Evolutionary conservation across 2,888 invertebrate genomes (phyloP), one percentile per base, ranked within the genome.

Genomic region (Amphipyra tragopoginis): DNA sequence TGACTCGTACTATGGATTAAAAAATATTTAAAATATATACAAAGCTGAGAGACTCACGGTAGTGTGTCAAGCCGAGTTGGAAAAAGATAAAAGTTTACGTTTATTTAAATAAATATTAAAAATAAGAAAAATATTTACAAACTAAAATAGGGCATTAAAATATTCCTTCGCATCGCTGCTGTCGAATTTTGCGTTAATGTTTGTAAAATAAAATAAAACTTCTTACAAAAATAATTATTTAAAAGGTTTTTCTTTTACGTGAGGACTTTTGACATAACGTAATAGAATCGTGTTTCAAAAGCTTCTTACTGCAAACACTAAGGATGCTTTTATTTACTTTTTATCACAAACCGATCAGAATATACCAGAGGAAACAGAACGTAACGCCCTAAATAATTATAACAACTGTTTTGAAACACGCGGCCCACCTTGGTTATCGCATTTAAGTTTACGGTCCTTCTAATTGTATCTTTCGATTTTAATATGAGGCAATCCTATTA

Each of bases 331-430:
- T 77, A 74, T 74, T 62, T 62, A 62, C 45, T 65, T 72, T 79
- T 81, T 83, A 86, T 85, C 83, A 78, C 72, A 74, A 80, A 81
- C 77, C 79, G 83, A 87, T 86, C 85, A 82, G 81, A 87, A 65
- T 65, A 47, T 86, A 87, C 83, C 75, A 68, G 80, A 82, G 85
- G 83, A 84, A 90, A 85, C 87, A 83, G 86, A 89, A 85, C 86
- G 86, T 84, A 86, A 82, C 89, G 91, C 84, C 90, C 92, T 90
- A 93, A 91, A 91, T 91, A n/a, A n/a, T n/a, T n/a, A 92, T 89
- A 90, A 85, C 85, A 82, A 86, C 82, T 75, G 84, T 86, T 79
- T 72, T 59, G 72, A 65, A 86, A 82, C 82, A 77, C 67, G 69
- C 79, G 80, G 79, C 86, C 78, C 79, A 91, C 91, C 89, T 87